A percentile compares a stretch with the other conserved stretches of the same genome.
These are phyloP conservation scores for Candoia aspera DNA, from an alignment of 2,113 vertebrate genomes.

Conservation along the genomic window DNA sequence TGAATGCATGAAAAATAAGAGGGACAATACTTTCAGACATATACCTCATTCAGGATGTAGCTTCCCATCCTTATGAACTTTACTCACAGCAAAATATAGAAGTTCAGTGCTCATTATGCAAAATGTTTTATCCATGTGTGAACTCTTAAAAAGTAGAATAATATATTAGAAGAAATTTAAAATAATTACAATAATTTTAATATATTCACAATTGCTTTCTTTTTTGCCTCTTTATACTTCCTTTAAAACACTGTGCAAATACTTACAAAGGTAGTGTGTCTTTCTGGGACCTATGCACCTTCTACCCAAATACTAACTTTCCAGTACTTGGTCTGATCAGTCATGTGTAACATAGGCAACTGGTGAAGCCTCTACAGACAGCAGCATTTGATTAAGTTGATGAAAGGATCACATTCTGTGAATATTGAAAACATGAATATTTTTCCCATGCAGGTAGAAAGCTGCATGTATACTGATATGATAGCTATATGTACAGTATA, in stretches of 20 bases:
- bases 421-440: background rate
- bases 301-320: background rate
- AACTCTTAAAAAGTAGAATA: background rate
- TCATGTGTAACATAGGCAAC: background rate
- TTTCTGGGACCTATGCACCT: no score
- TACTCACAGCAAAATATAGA: background rate
- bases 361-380: background rate
- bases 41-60: background rate
- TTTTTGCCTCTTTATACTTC: background rate
- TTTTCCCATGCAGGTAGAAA: background rate
- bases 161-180: background rate
- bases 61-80: background rate
- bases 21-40: background rate
- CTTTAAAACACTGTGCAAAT: background rate
- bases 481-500: background rate
- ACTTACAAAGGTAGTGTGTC: background rate
- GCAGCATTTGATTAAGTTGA: background rate
- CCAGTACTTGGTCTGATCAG: background rate
- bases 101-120: background rate
- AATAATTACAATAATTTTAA: background rate
- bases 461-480: background rate
- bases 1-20: conserved; percentile 56
- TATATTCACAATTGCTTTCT: background rate
- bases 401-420: background rate
- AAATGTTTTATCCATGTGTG: background rate